Evolutionary conservation across 2,113 vertebrate species (phyloP), one percentile per base, ranked within the genome.

Genomic region (Melanocharis versteri): DNA sequence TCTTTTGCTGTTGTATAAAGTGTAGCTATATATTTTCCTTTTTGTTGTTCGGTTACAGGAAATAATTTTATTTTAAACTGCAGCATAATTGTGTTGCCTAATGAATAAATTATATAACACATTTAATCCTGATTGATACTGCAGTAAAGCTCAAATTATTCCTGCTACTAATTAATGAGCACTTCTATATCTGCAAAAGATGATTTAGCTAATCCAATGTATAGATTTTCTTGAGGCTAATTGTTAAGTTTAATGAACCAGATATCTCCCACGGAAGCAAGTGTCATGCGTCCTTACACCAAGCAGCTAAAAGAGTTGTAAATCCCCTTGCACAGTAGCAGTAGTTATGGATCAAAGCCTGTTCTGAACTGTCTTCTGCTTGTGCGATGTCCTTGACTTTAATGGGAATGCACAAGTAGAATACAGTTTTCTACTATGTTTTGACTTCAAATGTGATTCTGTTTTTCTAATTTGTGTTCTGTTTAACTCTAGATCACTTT

Each of bases 241-340:
- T 93, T 97, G 91, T 95, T 95, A 68, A 70, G 83, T 95, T 96
- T 97, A 94, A 96, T 94, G 95, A 97, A 95, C 45, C 65, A 97
- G 79, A 77, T 93, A 83, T 81, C 71, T 90, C 76, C 30, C 71
- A 83, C 31, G 81, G 88, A 95, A 95, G 84, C 56, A 96, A 96
- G 78, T 66, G 47, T 75, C 56, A 31, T 83, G 42, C 78, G 75
- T 61, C 65, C 28, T 97, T 66, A 89, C 27, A 78, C 70, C 56
- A 90, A 85, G 58, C 14, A 22, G 62, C 78, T 91, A 57, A 80
- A 61, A 88, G 42, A 70, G 40, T 22, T 90, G 42, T 70, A 90
- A 95, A 82, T 93, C 57, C 61, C 22, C 31, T 86, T 90, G 69
- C 72, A 71, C 65, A 68, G 50, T 3, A 77, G 48, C 61, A 48